Conservation (phyloP, 2,797 vertebrate species). For the Urophycis tenuis region DNA sequence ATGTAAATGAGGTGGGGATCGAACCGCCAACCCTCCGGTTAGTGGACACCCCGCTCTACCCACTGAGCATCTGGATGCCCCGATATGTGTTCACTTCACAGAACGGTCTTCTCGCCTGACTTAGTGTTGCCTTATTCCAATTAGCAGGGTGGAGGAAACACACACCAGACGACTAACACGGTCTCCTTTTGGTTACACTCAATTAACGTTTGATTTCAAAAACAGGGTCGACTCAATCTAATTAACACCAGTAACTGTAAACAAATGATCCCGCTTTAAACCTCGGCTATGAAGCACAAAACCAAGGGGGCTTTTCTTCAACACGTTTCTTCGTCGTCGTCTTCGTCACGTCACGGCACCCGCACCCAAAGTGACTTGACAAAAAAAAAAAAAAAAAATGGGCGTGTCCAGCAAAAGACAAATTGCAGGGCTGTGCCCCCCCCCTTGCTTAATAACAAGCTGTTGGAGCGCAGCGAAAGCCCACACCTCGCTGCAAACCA, state of each 20-base stretch:
- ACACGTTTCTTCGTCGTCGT: background rate
- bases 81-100: background rate
- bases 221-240: background rate
- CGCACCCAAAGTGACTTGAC: background rate
- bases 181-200: background rate
- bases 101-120: background rate
- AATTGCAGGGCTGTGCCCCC: conserved; percentile 13
- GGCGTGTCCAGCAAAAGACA: conserved; percentile 24
- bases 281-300: background rate
- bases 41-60: no score
- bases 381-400: conserved; percentile 19
- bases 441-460: conserved; percentile 3
- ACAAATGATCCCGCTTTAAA: background rate
- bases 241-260: background rate
- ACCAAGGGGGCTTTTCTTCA: background rate
- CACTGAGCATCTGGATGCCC: background rate
- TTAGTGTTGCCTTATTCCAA: background rate
- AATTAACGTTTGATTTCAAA: background rate
- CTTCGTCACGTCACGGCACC: background rate
- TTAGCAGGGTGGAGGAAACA: background rate
- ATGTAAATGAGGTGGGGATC: no score
- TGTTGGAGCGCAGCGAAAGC: conserved; percentile 9
- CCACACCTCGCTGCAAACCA: background rate
- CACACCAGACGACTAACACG: background rate
- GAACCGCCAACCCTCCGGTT: no score